Percentiles rank a stretch among this genome's conserved stretches.
phyloP scores from a whole-genome alignment of 2,113 vertebrate genomes.

The Ariopsis seemanni region DNA sequence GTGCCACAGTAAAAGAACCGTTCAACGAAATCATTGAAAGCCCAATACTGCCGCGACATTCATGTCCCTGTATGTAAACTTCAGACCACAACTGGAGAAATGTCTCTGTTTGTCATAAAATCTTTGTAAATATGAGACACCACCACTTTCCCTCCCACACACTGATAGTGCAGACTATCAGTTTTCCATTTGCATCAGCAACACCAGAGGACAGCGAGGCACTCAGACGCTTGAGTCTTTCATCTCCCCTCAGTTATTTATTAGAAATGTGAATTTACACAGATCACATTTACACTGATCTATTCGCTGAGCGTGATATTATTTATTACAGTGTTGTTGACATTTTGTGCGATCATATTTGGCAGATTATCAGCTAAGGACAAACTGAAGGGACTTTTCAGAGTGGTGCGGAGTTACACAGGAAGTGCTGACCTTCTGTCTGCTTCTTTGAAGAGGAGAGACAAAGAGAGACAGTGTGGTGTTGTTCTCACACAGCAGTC shows the following conservation, averaged over 20 bases:
- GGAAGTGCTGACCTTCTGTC: slow-evolving; percentile 20
- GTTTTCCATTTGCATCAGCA: slow-evolving; percentile 46
- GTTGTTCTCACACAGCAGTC: not conserved
- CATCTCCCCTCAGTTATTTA: slow-evolving; percentile 65
- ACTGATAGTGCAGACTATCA: slow-evolving; percentile 45
- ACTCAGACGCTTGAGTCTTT: slow-evolving; percentile 44
- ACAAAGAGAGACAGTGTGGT: not conserved
- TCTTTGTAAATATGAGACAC: slow-evolving; percentile 16
- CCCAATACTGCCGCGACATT: no score
- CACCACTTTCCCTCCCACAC: not conserved
- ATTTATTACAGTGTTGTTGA: not conserved
- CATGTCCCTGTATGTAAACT: no score
- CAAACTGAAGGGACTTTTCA: slow-evolving; percentile 67
- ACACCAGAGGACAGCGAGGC: slow-evolving; percentile 44
- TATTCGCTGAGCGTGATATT: not conserved
- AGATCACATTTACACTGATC: slow-evolving; percentile 12
- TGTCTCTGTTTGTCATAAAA: not conserved
- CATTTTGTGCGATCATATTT: slow-evolving; percentile 48
- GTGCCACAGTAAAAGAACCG: no score
- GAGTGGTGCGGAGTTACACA: not conserved
- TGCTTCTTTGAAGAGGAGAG: slow-evolving; percentile 1
- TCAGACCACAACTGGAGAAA: not conserved
- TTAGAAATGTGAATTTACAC: slow-evolving; percentile 40
- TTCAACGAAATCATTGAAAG: no score
- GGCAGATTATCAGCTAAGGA: slow-evolving; percentile 82